These are phyloP conservation scores for Pasiphila rectangulata DNA, from an alignment of 2,888 invertebrate species.

Conservation along the genomic window DNA sequence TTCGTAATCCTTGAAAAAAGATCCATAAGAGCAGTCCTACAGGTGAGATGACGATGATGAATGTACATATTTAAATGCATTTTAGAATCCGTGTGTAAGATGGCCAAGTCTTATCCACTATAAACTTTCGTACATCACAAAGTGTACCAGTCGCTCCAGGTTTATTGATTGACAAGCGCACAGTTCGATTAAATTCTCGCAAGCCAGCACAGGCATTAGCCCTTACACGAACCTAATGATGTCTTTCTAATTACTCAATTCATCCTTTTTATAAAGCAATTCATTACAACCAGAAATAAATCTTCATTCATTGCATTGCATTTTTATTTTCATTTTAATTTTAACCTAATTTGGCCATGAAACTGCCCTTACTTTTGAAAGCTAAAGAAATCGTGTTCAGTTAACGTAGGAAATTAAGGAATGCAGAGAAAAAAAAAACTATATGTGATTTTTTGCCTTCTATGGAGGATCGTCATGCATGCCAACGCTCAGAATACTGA, in stretches of 20 bases:
- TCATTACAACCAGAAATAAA: conserved; percentile 20
- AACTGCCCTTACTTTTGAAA: too few relatives aligned
- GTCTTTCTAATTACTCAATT: conserved; percentile 23
- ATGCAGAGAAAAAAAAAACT: too few relatives aligned
- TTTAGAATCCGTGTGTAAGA: too few relatives aligned
- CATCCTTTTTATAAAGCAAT: conserved; percentile 19
- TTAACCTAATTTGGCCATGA: not conserved
- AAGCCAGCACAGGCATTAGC: conserved; percentile 62
- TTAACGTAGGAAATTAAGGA: too few relatives aligned
- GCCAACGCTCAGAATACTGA: too few relatives aligned
- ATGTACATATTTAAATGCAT: too few relatives aligned
- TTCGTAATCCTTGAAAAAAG: too few relatives aligned
- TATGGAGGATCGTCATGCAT: too few relatives aligned
- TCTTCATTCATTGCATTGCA: conserved; percentile 1
- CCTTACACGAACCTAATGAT: conserved; percentile 51
- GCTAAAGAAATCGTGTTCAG: too few relatives aligned
- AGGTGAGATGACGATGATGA: too few relatives aligned
- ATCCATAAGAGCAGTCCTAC: too few relatives aligned
- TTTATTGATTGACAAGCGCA: conserved; percentile 79
- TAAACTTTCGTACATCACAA: conserved; percentile 44
- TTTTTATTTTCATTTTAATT: conserved; percentile 3
- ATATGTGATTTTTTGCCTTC: too few relatives aligned
- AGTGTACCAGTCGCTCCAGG: conserved; percentile 54
- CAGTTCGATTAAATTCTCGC: conserved; percentile 71
- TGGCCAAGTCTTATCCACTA: conserved; percentile 45